Evolutionary conservation across 2,888 invertebrate species (phyloP), one percentile per base, ranked within the genome.

Genomic region (Timema cristinae): DNA sequence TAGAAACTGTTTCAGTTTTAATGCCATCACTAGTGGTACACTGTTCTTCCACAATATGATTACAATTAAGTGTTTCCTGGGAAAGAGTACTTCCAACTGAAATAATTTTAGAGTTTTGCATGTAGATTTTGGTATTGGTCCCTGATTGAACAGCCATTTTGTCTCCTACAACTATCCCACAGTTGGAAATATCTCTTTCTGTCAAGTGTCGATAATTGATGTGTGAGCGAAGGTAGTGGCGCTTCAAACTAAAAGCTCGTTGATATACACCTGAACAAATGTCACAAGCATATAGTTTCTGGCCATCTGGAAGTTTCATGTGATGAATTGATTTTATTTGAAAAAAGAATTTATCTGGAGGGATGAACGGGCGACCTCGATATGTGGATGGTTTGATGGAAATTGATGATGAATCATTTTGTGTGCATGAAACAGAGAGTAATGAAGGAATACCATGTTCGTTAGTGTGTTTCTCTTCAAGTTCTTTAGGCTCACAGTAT

Each of bases 161-260:
- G 16, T 71, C 71, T 66, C 67, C 67, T 9, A 61, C 56, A 32
- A 71, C 79, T 7, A 83, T 82, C 66, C 81, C 81, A 76, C 84
- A 84, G 75, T 83, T 83, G 47, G 80, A 76, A n/a, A 82, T 77
- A 75, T 84, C 84, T 48, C 82, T 77, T 47, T 79, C 78, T 48
- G 81, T 81, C 52, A 85, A 77, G 76, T 82, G 84, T 56, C 79
- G 79, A 73, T 80, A 80, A 76, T 84, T 84, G 54, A 86, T 80
- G 76, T 86, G 86, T 73, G 80, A 81, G 48, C 84, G 79, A 51
- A 85, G 77, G 75, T 83, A 85, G 77, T 86, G 86, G 52, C 85
- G 79, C 73, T 85, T 85, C 10, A 86, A 78, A 75, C 84, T 85
- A 75, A 84, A 84, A 48, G 82, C 81, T 73, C 84, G 82, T 63